Conservation (phyloP, 1,140 invertebrate genomes). For the Rhynchophorus ferrugineus region DNA sequence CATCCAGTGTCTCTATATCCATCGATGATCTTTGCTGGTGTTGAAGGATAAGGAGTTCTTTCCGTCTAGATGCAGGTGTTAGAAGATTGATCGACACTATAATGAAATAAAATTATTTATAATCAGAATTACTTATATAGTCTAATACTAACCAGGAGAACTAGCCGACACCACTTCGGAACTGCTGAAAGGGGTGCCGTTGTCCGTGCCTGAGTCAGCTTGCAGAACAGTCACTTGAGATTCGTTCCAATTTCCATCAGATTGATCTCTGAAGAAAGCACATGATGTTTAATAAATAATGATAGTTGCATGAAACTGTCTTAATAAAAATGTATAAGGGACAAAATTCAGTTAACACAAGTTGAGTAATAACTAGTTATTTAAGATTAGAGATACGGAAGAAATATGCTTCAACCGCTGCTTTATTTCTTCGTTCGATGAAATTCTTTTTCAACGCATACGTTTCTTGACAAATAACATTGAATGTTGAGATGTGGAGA, state of each 20-base stretch:
- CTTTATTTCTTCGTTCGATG: too few species aligned
- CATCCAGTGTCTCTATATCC: constrained; percentile 71
- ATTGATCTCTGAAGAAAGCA: constrained; percentile 62
- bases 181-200: constrained; percentile 51
- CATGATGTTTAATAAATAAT: constrained; percentile 1
- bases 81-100: constrained; percentile 47
- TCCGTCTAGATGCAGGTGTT: constrained; percentile 66
- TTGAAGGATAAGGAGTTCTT: constrained; percentile 65
- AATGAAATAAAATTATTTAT: constrained; percentile 2
- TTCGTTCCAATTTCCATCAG: constrained; percentile 80
- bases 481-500: too few species aligned
- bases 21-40: constrained; percentile 77
- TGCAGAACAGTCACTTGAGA: constrained; percentile 76
- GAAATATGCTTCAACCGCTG: too few species aligned
- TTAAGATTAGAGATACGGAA: too few species aligned
- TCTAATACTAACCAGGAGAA: constrained; percentile 41
- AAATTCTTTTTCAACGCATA: too few species aligned
- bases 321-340: too few species aligned
- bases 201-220: constrained; percentile 59
- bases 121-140: too few species aligned
- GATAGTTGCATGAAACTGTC: too few species aligned
- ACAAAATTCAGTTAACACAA: too few species aligned
- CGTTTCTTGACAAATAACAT: too few species aligned
- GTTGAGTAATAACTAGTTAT: too few species aligned
- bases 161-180: constrained; percentile 53